Conservation (phyloP, 2,888 invertebrate species). For the Cetonia aurata region DNA sequence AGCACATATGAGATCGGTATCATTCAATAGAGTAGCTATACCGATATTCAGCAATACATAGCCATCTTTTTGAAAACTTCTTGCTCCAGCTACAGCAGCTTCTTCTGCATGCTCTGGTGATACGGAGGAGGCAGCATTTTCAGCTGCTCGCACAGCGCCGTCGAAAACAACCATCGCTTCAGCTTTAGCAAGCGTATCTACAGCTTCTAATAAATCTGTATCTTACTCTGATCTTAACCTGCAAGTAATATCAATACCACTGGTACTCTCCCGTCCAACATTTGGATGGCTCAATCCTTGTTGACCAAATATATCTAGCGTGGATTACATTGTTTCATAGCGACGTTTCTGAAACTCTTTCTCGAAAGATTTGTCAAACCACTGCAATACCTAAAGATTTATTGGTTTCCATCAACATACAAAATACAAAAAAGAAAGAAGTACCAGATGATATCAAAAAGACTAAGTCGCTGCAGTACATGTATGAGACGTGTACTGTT, state of each 20-base stretch:
- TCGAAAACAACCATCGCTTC: conserved; percentile 65
- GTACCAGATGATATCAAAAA: no score
- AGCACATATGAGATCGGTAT: no score
- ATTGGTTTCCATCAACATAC: no score
- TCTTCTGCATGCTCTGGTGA: conserved; percentile 67
- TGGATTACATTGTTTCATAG: conserved; percentile 29
- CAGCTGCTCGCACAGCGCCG: conserved; percentile 66
- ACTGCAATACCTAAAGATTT: no score
- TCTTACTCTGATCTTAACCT: conserved; percentile 57
- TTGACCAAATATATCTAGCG: conserved; percentile 34
- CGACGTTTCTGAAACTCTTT: conserved; percentile 49
- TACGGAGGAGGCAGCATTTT: conserved; percentile 65
- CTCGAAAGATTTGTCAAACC: conserved; percentile 52
- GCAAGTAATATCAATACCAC: conserved; percentile 59
- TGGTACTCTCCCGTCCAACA: conserved; percentile 59
- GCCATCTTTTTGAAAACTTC: conserved; percentile 55
- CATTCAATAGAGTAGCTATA: no score
- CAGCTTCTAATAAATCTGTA: conserved; percentile 65
- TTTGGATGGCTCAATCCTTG: conserved; percentile 40
- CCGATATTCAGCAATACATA: no score
- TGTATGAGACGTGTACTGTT: no score
- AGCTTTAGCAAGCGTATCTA: conserved; percentile 65
- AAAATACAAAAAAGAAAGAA: no score
- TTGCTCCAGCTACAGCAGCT: conserved; percentile 66
- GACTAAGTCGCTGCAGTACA: no score